Conservation (phyloP, 2,797 vertebrate genomes). For the Myotis planiceps region DNA sequence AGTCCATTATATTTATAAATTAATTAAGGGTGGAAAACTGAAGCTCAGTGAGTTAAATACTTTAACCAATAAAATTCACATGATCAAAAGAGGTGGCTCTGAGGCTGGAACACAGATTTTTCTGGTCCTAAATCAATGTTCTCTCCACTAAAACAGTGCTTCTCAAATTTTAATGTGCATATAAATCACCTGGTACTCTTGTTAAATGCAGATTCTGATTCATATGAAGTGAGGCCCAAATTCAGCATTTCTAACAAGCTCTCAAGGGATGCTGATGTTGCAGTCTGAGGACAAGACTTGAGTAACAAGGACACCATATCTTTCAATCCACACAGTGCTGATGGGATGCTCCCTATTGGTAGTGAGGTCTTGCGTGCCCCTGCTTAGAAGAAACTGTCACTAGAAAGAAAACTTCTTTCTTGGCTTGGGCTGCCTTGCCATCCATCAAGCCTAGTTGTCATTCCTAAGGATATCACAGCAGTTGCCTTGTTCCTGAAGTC, state of each 20-base stretch:
- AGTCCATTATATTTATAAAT: conserved; percentile 2
- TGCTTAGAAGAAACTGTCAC: not conserved
- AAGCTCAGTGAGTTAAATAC: not conserved
- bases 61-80: conserved; percentile 25
- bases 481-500: conserved; percentile 96
- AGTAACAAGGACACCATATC: not conserved
- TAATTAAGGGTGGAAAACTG: not conserved
- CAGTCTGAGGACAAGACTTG: not conserved
- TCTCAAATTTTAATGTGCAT: not conserved
- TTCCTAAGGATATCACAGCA: conserved; percentile 94
- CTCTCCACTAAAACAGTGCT: conserved; percentile 4
- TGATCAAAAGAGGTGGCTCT: not conserved
- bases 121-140: conserved; percentile 28
- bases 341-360: not conserved
- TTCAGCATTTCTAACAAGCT: not conserved
- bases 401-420: conserved; percentile 22
- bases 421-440: not conserved
- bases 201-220: not conserved
- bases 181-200: not conserved
- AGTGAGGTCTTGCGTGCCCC: not conserved
- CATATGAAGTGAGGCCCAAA: not conserved
- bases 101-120: conserved; percentile 14
- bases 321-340: not conserved
- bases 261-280: not conserved
- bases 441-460: not conserved